Evolutionary conservation across 2,888 invertebrate species (phyloP), one percentile per base, ranked within the genome.

Genomic region (Oscheius myriophilus): DNA sequence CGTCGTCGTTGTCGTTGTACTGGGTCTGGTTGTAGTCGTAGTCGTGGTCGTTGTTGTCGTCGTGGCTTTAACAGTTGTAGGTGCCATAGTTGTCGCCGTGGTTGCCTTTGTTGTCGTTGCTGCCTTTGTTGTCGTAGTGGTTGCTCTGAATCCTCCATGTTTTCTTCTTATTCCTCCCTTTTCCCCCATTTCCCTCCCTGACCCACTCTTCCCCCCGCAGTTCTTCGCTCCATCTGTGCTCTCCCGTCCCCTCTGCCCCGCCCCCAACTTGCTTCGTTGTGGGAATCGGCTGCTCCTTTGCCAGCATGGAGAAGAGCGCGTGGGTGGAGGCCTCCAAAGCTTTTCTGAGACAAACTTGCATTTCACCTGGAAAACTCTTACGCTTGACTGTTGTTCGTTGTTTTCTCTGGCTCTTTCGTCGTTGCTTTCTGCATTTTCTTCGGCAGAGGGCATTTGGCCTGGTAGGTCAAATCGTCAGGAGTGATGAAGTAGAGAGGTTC

Each of bases 401-500:
- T 33, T 9, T 33, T 33, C 33, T 33, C 4, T 12, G 49, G 25
- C 6, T 61, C 61, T 14, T 61, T 46, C 12, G 46, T 61, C 25
- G 61, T 49, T n/a, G 26, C 49, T 2, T 39, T 58, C 11, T 21
- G 18, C 12, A 11, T 16, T 21, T 33, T 52, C 12, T 23, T 23
- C 42, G 54, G 62, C 46, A 80, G 71, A 0, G 81, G 83, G 51
- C 84, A 85, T 42, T 72, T 76, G 2, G 85, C 85, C 46, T 85
- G 85, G 67, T 83, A 86, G 33, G 86, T 86, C 55, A 86, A 63
- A 63, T 86, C 86, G 46, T 86, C 86, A 2, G 86, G 79, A 18
- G 86, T 86, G 65, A 86, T 86, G 65, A 87, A 86, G 67, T 86
- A 86, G n/a, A 86, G 72, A 6, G 86, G 86, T 55, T 87, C 84